Evolutionary conservation across 1,140 invertebrate species (phyloP).

Genomic region (Brachionus sp.): DNA sequence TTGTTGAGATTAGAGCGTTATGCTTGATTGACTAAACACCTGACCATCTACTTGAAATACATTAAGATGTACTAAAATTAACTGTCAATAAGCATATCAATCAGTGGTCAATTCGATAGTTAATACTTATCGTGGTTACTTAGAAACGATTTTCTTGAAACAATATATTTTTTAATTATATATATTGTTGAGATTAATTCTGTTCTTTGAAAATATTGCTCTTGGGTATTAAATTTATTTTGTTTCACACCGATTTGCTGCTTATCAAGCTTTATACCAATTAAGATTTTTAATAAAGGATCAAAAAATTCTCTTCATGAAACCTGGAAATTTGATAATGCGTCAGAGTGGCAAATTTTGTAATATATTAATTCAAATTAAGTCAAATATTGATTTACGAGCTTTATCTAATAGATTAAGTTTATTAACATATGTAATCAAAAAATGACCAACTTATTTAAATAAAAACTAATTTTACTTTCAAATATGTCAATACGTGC

Average conservation of each 20-base stretch:
- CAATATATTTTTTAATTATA: not conserved
- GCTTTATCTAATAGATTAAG: not conserved
- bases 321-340: not conserved
- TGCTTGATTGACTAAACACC: constrained; percentile 31
- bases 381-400: not conserved
- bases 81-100: constrained; percentile 22
- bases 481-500: too few species aligned
- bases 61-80: not conserved
- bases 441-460: not conserved
- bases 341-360: not conserved
- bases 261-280: not conserved
- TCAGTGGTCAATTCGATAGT: not conserved
- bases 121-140: not conserved
- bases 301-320: not conserved
- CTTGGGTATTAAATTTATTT: not conserved
- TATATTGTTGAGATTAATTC: not conserved
- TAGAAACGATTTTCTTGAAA: not conserved
- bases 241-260: not conserved
- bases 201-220: not conserved
- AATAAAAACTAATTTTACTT: not conserved
- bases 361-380: not conserved
- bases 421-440: not conserved
- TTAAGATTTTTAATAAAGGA: not conserved
- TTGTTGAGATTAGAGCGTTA: constrained; percentile 10
- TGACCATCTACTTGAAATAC: constrained; percentile 26